Evolutionary conservation across 2,113 vertebrate species (phyloP), one percentile per base, ranked within the genome.

Genomic region (Gymnorhina tibicen): DNA sequence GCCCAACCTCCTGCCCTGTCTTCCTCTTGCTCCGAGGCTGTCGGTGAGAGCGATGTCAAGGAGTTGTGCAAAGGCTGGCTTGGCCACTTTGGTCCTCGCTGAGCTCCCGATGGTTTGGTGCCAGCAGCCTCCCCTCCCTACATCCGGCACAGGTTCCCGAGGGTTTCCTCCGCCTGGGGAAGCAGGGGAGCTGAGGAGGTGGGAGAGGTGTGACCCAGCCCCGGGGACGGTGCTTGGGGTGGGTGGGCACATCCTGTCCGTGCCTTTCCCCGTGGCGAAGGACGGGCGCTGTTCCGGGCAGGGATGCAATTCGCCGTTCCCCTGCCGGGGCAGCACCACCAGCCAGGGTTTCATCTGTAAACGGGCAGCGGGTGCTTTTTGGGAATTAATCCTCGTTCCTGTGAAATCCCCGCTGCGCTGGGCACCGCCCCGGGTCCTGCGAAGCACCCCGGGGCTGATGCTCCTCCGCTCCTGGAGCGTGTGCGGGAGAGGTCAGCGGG

Each of bases 281-380:
- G 63, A 15, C 9, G 20, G 2, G 23, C 0, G 3, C 52, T 8
- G 44, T 23, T n/a, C 55, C 30, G 7, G 73, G 80, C 35, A 30
- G 92, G 64, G 21, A 7, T 17, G 69, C 24, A 17, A 27, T 35
- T 47, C 2, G 0, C 56, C 1, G 10, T 32, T 33, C 2, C 58
- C 9, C 32, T 60, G 87, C 75, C 73, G 8, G 88, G 74, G 63
- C 83, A 41, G 66, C 6, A 1, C 33, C 26, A 1, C 4, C 78
- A 21, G 52, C 0, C 0, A 44, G n/a, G 0, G 4, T 41, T 46
- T 9, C 17, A 1, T 5, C 30, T 13, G 1, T 2, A 5, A 21
- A 11, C 1, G 2, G 64, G 55, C 44, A 11, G 5, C 0, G 37
- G 5, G 44, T 0, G 5, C 6, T 1, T 41, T 41, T 22, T 21